phyloP scores from a whole-genome alignment of 2,797 vertebrate species.

The Mormyrops boulengeri region DNA sequence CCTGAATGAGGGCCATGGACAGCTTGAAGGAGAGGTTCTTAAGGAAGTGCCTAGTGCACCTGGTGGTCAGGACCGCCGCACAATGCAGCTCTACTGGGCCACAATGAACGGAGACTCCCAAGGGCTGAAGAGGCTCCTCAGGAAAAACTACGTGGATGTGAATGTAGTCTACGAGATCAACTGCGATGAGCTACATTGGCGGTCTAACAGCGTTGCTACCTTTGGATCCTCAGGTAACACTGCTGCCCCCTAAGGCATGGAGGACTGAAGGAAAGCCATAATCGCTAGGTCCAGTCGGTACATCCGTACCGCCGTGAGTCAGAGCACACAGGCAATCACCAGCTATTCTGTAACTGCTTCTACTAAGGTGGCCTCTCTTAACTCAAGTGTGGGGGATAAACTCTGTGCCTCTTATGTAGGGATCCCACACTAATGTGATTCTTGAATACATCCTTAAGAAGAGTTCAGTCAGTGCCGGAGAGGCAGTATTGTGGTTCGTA shows the following conservation, averaged over 20 bases:
- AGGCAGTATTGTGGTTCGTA: background rate
- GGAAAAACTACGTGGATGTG: conserved; percentile 50
- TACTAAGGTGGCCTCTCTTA: background rate
- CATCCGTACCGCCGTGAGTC: background rate
- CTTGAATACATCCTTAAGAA: background rate
- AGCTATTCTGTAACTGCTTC: background rate
- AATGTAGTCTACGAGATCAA: conserved; percentile 57
- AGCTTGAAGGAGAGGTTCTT: background rate
- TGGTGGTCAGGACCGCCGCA: background rate
- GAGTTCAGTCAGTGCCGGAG: background rate
- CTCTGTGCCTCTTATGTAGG: background rate
- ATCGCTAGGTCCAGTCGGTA: background rate
- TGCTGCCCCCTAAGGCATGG: background rate
- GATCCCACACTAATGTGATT: background rate
- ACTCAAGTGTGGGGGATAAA: background rate
- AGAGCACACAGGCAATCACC: background rate
- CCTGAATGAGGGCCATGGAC: conserved; percentile 38
- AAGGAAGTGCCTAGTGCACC: background rate
- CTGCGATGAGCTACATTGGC: conserved; percentile 58
- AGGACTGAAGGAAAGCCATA: background rate
- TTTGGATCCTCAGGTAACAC: conserved; percentile 64
- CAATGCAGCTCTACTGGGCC: conserved; percentile 45
- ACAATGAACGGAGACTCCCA: conserved; percentile 50
- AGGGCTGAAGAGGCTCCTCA: conserved; percentile 46
- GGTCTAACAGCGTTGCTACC: conserved; percentile 43